Conservation (phyloP, 2,888 invertebrate species). For the Hedya salicella region DNA sequence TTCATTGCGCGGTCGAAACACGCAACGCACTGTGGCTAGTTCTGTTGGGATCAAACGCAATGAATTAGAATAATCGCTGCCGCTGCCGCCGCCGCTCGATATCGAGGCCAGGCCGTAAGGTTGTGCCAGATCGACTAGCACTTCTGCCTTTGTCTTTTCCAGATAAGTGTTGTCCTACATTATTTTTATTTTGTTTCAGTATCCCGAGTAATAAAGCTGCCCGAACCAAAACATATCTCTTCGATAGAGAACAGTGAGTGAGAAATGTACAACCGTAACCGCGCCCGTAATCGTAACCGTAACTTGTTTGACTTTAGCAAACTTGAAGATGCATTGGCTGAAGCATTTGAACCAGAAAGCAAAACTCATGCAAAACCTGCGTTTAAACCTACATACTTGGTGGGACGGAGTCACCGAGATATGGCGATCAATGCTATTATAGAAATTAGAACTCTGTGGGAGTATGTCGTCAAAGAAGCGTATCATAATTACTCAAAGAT, state of each 20-base stretch:
- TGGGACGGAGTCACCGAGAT: background rate
- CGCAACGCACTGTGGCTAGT: too few relatives aligned
- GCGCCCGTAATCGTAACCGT: background rate
- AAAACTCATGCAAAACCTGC: background rate
- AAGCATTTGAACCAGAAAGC: background rate
- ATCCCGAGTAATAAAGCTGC: background rate
- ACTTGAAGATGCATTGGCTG: background rate
- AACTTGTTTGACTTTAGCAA: background rate
- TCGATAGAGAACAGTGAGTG: background rate
- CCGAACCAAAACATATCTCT: background rate
- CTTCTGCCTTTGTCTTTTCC: too few relatives aligned
- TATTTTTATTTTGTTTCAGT: background rate
- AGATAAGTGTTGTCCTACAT: too few relatives aligned
- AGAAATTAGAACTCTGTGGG: conserved; percentile 33
- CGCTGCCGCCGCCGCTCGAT: too few relatives aligned
- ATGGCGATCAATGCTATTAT: conserved; percentile 20
- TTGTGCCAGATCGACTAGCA: too few relatives aligned
- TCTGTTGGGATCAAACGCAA: too few relatives aligned
- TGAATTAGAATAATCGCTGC: too few relatives aligned
- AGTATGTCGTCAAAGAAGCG: conserved; percentile 27
- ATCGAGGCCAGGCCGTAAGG: too few relatives aligned
- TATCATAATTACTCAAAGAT: conserved; percentile 8
- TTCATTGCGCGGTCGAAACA: too few relatives aligned
- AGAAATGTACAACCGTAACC: background rate
- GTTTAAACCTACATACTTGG: background rate